phyloP scores from a whole-genome alignment of 1,140 invertebrate genomes.

The Nixonia krombeini region DNA sequence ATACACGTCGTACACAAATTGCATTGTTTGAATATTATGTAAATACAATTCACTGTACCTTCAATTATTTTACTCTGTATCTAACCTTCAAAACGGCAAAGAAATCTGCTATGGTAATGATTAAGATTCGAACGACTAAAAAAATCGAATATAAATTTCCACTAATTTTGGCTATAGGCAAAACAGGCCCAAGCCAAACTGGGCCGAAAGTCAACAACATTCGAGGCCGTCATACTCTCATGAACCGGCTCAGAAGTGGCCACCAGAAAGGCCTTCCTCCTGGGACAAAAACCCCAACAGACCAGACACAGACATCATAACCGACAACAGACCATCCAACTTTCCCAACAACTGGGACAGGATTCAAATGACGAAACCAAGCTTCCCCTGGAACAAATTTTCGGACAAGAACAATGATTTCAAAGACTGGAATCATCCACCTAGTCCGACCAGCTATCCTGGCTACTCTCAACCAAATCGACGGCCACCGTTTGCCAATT shows the following conservation, averaged over 20 bases:
- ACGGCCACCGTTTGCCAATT: slow-evolving; percentile 60
- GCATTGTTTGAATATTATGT: too few species aligned
- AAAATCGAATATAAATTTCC: too few species aligned
- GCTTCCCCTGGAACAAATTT: slow-evolving; percentile 60
- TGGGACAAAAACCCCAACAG: slow-evolving; percentile 58
- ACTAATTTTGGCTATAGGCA: too few species aligned
- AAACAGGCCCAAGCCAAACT: slow-evolving; percentile 61
- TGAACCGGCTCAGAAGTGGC: slow-evolving; percentile 66
- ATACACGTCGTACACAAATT: too few species aligned
- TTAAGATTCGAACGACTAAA: too few species aligned
- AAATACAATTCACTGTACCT: too few species aligned
- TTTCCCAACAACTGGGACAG: slow-evolving; percentile 73
- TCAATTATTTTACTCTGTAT: too few species aligned
- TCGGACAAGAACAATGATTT: slow-evolving; percentile 45
- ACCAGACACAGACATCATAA: slow-evolving; percentile 74
- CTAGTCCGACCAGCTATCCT: slow-evolving; percentile 36
- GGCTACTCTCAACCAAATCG: slow-evolving; percentile 35
- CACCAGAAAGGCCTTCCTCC: slow-evolving; percentile 60
- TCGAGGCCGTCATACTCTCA: slow-evolving; percentile 44
- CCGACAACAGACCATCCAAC: slow-evolving; percentile 77
- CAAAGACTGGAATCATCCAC: slow-evolving; percentile 50
- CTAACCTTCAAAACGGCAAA: too few species aligned
- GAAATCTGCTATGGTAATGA: too few species aligned
- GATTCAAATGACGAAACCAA: slow-evolving; percentile 47
- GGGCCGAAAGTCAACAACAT: slow-evolving; percentile 42